Conservation (phyloP, 2,888 invertebrate species). For the Dasysyrphus albostriatus region DNA sequence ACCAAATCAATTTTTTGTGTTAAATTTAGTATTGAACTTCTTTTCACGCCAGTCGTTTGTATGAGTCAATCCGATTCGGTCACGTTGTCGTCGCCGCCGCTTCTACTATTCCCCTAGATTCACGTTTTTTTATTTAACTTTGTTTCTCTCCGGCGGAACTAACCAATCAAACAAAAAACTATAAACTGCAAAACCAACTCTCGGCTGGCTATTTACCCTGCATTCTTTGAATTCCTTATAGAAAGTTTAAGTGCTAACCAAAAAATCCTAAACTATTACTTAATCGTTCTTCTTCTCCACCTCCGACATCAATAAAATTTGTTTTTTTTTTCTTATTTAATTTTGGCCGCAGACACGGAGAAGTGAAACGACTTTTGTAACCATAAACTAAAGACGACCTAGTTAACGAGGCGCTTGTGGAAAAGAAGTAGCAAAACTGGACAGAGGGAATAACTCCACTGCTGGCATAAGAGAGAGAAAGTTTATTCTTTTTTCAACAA, state of each 20-base stretch:
- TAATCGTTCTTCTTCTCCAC: conserved; percentile 54
- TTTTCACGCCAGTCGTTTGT: conserved; percentile 65
- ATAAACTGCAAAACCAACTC: conserved; percentile 23
- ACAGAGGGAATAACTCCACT: conserved; percentile 51
- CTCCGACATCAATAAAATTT: conserved; percentile 58
- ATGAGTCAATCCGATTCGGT: conserved; percentile 56
- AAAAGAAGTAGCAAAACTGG: conserved; percentile 51
- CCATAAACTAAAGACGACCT: conserved; percentile 67
- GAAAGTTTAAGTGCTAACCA: conserved; percentile 41
- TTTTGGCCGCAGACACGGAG: conserved; percentile 47
- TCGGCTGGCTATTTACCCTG: not conserved
- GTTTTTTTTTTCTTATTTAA: conserved; percentile 35
- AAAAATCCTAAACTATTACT: conserved; percentile 65
- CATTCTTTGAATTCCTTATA: conserved; percentile 29
- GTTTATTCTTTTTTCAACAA: conserved; percentile 45
- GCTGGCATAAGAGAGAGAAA: conserved; percentile 73
- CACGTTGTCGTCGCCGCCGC: conserved; percentile 16
- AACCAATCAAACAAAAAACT: not conserved
- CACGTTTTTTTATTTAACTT: conserved; percentile 7
- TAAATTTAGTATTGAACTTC: conserved; percentile 74
- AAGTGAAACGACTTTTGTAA: conserved; percentile 73
- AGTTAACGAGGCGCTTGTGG: conserved; percentile 47
- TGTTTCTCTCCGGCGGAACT: conserved; percentile 7
- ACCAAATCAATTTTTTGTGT: conserved; percentile 61
- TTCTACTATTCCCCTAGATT: conserved; percentile 16